Percentiles rank a stretch among this genome's conserved stretches.
These are phyloP conservation scores for Dynastes tityus DNA, from an alignment of 2,888 invertebrate genomes.

Conservation along the genomic window DNA sequence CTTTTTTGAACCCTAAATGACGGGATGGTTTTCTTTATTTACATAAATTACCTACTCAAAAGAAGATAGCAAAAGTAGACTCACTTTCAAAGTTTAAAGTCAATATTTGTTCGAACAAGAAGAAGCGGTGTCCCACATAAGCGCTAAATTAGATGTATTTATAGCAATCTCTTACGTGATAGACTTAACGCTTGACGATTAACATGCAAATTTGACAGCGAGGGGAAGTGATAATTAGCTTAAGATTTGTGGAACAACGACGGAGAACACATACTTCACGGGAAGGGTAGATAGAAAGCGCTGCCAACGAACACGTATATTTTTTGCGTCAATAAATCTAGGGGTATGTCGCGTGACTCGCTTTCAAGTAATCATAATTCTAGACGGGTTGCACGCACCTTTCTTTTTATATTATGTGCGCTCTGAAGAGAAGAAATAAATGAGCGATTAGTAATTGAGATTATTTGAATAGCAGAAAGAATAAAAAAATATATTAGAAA, in stretches of 20 bases:
- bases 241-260: constrained; percentile 27
- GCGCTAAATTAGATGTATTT: constrained; percentile 2
- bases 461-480: neutral
- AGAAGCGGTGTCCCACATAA: neutral
- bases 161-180: constrained; percentile 23
- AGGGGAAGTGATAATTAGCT: constrained; percentile 33
- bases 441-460: constrained; percentile 22
- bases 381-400: constrained; percentile 11
- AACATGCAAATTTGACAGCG: constrained; percentile 36
- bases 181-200: constrained; percentile 22
- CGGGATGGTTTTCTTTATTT: no score
- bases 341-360: constrained; percentile 28
- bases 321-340: constrained; percentile 23
- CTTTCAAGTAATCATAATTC: constrained; percentile 20
- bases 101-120: constrained; percentile 11
- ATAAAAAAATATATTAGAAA: neutral
- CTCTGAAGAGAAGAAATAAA: constrained; percentile 10
- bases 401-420: neutral
- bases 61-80: no score
- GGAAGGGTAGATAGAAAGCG: neutral
- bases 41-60: no score
- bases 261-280: constrained; percentile 6
- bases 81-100: neutral
- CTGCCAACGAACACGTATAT: neutral
- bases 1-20: no score